Conservation (phyloP, 2,797 vertebrate species). For the Clarias laeviceps region DNA sequence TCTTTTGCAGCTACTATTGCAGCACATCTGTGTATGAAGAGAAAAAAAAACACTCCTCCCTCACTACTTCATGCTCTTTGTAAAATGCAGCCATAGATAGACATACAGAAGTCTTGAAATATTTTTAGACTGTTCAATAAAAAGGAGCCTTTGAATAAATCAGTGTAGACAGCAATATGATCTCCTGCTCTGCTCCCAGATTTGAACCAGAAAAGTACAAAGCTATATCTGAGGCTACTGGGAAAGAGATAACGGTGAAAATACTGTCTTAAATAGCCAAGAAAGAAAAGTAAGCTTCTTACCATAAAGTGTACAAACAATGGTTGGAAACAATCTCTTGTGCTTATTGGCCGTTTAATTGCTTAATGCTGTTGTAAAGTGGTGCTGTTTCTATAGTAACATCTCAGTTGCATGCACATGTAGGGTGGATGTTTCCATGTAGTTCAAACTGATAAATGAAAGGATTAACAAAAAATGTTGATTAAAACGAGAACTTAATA, state of each 20-base stretch:
- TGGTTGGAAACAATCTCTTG: not conserved
- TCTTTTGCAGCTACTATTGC: not conserved
- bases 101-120: slow-evolving; percentile 1
- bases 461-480: not conserved
- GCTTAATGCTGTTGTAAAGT: not conserved
- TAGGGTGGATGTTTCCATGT: not conserved
- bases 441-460: not conserved
- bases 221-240: not conserved
- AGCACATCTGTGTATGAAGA: not conserved
- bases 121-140: slow-evolving; percentile 27
- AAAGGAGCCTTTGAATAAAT: slow-evolving; percentile 18
- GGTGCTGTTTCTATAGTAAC: not conserved
- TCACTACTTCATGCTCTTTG: not conserved
- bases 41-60: not conserved
- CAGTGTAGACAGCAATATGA: slow-evolving; percentile 17
- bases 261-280: not conserved
- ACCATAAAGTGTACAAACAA: not conserved
- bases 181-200: slow-evolving; percentile 1
- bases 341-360: not conserved
- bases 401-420: not conserved
- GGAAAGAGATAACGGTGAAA: not conserved
- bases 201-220: not conserved
- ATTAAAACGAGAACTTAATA: not conserved
- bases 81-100: slow-evolving; percentile 11
- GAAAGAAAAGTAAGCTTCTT: not conserved